These are phyloP conservation scores for Ibidorhyncha struthersii DNA, from an alignment of 2,113 vertebrate species.

Conservation along the genomic window DNA sequence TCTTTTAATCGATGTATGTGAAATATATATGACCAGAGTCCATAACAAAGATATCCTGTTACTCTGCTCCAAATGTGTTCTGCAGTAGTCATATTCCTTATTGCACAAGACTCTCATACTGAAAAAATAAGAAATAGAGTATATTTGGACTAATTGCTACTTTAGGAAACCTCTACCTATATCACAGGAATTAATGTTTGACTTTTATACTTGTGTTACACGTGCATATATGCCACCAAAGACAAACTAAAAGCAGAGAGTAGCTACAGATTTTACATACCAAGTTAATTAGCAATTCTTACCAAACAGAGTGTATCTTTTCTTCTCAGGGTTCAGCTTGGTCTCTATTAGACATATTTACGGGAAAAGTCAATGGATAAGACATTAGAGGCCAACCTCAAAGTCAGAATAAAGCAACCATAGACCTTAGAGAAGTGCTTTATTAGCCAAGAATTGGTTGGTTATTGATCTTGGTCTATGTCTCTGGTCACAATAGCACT, in stretches of 20 bases:
- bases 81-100: not conserved
- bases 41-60: slow-evolving; percentile 40
- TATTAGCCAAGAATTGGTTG: slow-evolving; percentile 97
- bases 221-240: not conserved
- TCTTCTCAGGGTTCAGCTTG: slow-evolving; percentile 77
- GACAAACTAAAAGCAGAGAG: slow-evolving; percentile 2
- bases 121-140: not conserved
- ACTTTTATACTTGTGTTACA: not conserved
- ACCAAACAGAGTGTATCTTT: slow-evolving; percentile 84
- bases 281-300: slow-evolving; percentile 88
- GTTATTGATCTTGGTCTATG: slow-evolving; percentile 97
- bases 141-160: not conserved
- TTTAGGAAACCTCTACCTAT: not conserved
- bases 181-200: slow-evolving; percentile 12
- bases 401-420: slow-evolving; percentile 91
- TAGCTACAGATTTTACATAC: slow-evolving; percentile 82
- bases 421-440: slow-evolving; percentile 96
- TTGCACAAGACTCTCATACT: not conserved
- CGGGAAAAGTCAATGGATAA: slow-evolving; percentile 95
- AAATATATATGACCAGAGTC: slow-evolving; percentile 51
- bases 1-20: slow-evolving; percentile 37
- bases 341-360: slow-evolving; percentile 89
- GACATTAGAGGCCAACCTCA: slow-evolving; percentile 98
- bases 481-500: slow-evolving; percentile 99
- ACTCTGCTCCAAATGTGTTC: not conserved